Base-by-base conservation (phyloP, 2,113 vertebrate genomes). In the Hymenochirus boettgeri region DNA sequence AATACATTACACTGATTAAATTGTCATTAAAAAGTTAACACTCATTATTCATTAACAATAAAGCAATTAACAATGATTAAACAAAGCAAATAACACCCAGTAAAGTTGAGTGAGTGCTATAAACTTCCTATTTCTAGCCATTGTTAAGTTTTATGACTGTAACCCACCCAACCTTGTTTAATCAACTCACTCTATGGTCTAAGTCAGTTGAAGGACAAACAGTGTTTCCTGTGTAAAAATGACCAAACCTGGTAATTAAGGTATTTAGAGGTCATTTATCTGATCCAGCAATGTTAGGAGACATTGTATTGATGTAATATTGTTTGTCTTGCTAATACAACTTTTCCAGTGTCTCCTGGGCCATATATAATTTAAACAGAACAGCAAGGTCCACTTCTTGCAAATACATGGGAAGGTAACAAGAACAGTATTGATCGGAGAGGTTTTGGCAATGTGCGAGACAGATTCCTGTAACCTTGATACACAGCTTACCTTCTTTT, bases 201-300 rank as follows among this genome's bases (percentile, higher is more conserved):
- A 84, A 86, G 87, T 90, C 87, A 89, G 46, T 71, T 89, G 86
- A 90, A 90, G 87, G 88, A 75, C 88, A 86, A 83, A 79, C 73
- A 75, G 61, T 76, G 56, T 33, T 15, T 39, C 23, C 13, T n/a
- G 18, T 39, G 24, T 37, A 46, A 2, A 55, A 29, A 13, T n/a
- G 54, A 17, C 7, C 26, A 24, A 1, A 15, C 21, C 11, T 10
- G 27, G 31, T 13, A 33, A 15, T 25, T 18, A 13, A 17, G 23
- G 7, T 39, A 26, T 21, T 48, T 21, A 26, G 17, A 2, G 17
- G 23, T 8, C 12, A 11, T 12, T 25, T 27, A 22, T 11, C 21
- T 12, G 25, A 19, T 29, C 18, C 51, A 23, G 18, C 24, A 35
- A 37, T 50, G 19, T 35, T 31, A 12, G 27, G 15, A 51, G 59